phyloP scores from a whole-genome alignment of 2,113 vertebrate species.

The Tragelaphus scriptus region DNA sequence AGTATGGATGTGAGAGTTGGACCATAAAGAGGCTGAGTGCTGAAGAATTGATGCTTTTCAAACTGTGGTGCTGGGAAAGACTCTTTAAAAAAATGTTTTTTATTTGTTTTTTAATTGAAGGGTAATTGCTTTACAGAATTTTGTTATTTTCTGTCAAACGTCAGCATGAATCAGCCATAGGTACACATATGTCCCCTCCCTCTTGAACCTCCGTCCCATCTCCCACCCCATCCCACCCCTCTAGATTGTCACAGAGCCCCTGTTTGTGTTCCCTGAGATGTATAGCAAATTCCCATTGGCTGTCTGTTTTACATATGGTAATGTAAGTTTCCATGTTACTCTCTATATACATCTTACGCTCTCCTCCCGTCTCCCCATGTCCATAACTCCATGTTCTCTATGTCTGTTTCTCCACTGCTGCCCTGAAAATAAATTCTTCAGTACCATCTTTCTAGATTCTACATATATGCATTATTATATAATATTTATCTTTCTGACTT shows the following conservation, averaged over 20 bases:
- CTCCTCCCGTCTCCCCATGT: not conserved
- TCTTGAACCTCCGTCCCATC: not conserved
- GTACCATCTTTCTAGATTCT: not conserved
- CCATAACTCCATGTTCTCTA: not conserved
- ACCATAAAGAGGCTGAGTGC: not conserved
- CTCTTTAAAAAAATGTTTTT: not conserved
- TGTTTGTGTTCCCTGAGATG: not conserved
- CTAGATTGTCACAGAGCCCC: not conserved
- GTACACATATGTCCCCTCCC: not conserved
- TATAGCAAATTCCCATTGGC: not conserved
- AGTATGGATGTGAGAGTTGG: not conserved
- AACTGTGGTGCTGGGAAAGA: not conserved
- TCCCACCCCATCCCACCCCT: not conserved
- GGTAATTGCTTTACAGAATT: not conserved
- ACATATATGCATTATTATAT: not conserved
- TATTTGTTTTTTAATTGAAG: not conserved
- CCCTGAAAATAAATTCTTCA: not conserved
- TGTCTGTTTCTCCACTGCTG: not conserved
- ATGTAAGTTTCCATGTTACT: not conserved
- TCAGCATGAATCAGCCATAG: not conserved
- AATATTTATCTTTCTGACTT: not conserved
- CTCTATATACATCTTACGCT: not conserved
- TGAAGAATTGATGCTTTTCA: not conserved
- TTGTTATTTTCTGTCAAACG: not conserved
- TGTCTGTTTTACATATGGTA: not conserved